Base-by-base conservation (phyloP, 2,888 invertebrate species). In the Agriopis marginaria region DNA sequence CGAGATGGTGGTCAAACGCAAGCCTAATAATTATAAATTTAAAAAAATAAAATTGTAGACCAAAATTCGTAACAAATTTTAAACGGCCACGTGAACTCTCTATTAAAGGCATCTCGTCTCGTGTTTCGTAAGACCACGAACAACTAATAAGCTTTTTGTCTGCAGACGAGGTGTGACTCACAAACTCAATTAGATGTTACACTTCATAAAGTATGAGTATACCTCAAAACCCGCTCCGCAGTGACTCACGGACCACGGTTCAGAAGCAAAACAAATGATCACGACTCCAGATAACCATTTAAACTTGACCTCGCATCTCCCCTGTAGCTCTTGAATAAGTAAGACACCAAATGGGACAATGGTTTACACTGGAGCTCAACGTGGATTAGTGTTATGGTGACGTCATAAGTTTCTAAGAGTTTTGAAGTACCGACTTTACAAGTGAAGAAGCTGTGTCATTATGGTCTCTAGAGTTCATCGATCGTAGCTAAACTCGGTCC, bases 241-340 rank as follows among this genome's bases (percentile, higher is more conserved):
- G 80, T 91, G 90, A 92, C 79, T 91, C 91, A 92, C 80, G 74
- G 79, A 73, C 81, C 81, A 82, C 80, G 74, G 79, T 73, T 82
- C 81, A 82, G 85, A 85, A 88, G 84, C 85, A 81, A 87, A 86
- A 82, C 81, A 79, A 85, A 79, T 81, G 81, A 78, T 78, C 81
- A 83, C 84, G 79, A 81, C 73, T 75, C 70, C 65, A 78, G 69
- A 81, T 75, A 74, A 78, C 89, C 86, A 88, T 63, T 71, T 10
- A 83, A 79, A 70, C 63, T 72, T 79, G 88, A 81, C 62, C 86
- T 75, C 72, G 76, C 79, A 74, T 78, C 72, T 75, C 75, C 14
- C 76, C 70, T 71, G 66, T 49, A 63, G 40, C 71, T 70, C 68
- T 64, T 75, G 74, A 71, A 72, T 40, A 67, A 63, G 56, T 74